Percentiles rank a stretch among this genome's conserved stretches.
These are phyloP conservation scores for Proales similis DNA, from an alignment of 1,140 invertebrate species.

Conservation along the genomic window DNA sequence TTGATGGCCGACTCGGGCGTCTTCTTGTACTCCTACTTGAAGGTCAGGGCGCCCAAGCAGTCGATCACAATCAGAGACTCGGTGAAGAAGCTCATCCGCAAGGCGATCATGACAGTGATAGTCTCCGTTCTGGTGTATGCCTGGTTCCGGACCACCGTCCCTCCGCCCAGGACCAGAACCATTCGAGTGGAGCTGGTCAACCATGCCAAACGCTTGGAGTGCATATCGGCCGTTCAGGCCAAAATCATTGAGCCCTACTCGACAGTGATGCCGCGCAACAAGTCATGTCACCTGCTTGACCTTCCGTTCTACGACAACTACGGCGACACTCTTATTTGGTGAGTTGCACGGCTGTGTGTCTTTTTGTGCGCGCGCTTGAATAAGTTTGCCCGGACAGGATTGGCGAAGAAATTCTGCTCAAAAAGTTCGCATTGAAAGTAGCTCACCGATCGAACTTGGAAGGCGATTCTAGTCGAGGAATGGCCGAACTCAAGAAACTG, in stretches of 20 bases:
- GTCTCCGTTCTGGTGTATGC: not conserved
- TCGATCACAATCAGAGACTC: too few species aligned
- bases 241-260: not conserved
- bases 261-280: not conserved
- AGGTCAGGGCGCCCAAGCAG: too few species aligned
- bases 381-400: too few species aligned
- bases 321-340: slow-evolving; percentile 17
- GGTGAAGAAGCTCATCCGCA: too few species aligned
- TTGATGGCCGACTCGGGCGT: not conserved
- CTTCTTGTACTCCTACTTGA: not conserved
- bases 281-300: not conserved
- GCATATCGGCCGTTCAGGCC: not conserved
- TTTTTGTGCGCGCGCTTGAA: too few species aligned
- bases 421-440: not conserved
- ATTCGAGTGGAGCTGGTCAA: too few species aligned
- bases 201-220: not conserved
- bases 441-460: not conserved
- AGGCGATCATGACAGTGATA: not conserved
- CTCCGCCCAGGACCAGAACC: not conserved
- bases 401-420: slow-evolving; percentile 18
- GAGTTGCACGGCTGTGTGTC: too few species aligned
- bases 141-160: not conserved
- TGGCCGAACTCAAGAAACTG: too few species aligned
- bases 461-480: not conserved
- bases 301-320: not conserved